Base-by-base conservation (phyloP, 2,888 invertebrate genomes). In the Trachelus tabidus region DNA sequence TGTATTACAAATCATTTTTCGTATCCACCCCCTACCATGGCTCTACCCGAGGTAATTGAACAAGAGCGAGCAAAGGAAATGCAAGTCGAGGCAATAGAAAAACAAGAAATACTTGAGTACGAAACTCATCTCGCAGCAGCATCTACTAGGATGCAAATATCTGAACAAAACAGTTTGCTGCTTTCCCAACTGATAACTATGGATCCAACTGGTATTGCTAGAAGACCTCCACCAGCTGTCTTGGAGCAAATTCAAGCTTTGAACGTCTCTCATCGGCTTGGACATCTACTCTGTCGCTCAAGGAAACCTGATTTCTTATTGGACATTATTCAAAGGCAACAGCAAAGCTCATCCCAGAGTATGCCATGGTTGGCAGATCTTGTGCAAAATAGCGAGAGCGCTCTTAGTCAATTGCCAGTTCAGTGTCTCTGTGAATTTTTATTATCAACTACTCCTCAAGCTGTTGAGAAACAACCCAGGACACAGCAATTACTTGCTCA, bases 321-420 rank as follows among this genome's bases (percentile, higher is more conserved):
- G 82, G 97, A 98, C 88, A 96, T 99, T 80, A 98, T 99, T 90
- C 97, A 98, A 86, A 92, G 98, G 34, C 94, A 94, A 88, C 91
- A 91, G 73, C 96, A 96, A 90, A 97, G 97, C 83, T 96, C 98
- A 12, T 95, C 97, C 0, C 96, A 98, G 84, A 97, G 98, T 69
- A 98, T 98, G 98, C 98, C 98, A 4, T 99, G 99, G 99, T 93
- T 99, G 81, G 98, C 98, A 12, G 98, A 98, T 90, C 93, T 99
- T 80, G 97, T 99, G 23, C 96, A 98, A 86, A 97, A 96, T 85
- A 97, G 97, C 83, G 98, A 98, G 88, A 96, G 97, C 1, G 96
- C 97, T 31, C 93, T 96, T 69, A 94, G 97, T 88, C 97, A 98
- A 85, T 93, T 99, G 33, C 99, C 99, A 0, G 98, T 99, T n/a